Conservation (phyloP, 2,888 invertebrate genomes). For the Penaeus monodon region DNA sequence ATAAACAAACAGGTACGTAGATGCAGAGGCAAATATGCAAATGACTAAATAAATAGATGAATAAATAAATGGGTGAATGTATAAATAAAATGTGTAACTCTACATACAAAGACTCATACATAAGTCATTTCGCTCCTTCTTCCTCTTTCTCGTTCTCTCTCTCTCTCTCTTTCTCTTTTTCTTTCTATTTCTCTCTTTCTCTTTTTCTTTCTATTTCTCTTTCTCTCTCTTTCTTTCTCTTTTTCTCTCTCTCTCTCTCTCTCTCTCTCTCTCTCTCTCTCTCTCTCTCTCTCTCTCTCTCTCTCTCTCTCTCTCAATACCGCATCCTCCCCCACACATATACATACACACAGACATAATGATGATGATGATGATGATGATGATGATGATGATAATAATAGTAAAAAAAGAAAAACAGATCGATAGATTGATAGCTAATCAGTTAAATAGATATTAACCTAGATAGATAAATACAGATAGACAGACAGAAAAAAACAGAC, state of each 20-base stretch:
- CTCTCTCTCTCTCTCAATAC: no score
- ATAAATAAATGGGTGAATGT: background rate
- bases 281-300: background rate
- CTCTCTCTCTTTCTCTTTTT: slow-evolving; percentile 9
- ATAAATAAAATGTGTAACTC: background rate
- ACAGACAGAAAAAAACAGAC: no score
- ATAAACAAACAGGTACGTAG: background rate
- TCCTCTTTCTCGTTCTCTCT: slow-evolving; percentile 8
- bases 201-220: background rate
- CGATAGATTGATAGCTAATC: no score
- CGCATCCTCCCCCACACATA: no score
- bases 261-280: background rate
- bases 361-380: no score
- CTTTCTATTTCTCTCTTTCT: background rate
- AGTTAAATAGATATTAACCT: no score
- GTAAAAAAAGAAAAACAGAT: no score
- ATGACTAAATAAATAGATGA: background rate
- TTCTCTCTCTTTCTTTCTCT: background rate
- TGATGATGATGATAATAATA: no score
- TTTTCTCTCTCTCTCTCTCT: background rate
- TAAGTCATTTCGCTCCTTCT: background rate
- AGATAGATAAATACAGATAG: no score
- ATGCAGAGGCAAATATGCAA: background rate
- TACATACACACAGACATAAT: no score
- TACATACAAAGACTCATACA: background rate